Evolutionary conservation across 2,797 vertebrate species (phyloP).

Genomic region (Trachops cirrhosus): DNA sequence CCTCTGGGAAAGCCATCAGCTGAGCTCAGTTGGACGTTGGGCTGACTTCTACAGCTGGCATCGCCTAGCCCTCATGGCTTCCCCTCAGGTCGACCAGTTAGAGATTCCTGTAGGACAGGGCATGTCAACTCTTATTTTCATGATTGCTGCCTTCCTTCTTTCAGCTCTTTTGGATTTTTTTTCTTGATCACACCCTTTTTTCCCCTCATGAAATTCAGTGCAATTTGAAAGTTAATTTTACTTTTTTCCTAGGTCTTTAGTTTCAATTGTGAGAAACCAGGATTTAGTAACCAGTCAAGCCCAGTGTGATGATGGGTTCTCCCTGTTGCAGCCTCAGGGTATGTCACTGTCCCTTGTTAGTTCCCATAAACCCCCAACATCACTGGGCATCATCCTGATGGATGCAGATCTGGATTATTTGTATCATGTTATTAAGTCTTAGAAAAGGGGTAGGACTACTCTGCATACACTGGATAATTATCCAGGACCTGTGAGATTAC

Average conservation of each 20-base stretch:
- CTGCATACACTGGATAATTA: neutral
- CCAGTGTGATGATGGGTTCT: no score
- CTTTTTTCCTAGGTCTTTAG: neutral
- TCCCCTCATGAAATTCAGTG: neutral
- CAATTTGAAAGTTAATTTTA: neutral
- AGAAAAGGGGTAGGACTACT: neutral
- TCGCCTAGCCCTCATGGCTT: neutral
- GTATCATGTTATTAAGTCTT: neutral
- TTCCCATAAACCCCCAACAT: fast-evolving
- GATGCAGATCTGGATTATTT: neutral
- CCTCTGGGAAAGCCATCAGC: neutral
- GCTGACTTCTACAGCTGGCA: fast-evolving
- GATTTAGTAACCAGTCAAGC: neutral
- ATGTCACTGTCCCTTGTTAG: neutral
- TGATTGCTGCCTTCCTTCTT: neutral
- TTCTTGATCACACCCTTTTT: neutral
- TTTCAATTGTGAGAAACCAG: neutral
- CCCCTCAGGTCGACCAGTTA: neutral
- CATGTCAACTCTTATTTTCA: neutral
- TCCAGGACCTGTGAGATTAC: neutral
- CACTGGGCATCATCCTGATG: neutral
- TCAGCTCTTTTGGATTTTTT: neutral
- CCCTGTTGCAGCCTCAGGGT: fast-evolving
- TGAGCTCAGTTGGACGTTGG: neutral
- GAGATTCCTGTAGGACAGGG: neutral